Conservation (phyloP, 2,888 invertebrate genomes). For the Caenorhabditis virilis region DNA sequence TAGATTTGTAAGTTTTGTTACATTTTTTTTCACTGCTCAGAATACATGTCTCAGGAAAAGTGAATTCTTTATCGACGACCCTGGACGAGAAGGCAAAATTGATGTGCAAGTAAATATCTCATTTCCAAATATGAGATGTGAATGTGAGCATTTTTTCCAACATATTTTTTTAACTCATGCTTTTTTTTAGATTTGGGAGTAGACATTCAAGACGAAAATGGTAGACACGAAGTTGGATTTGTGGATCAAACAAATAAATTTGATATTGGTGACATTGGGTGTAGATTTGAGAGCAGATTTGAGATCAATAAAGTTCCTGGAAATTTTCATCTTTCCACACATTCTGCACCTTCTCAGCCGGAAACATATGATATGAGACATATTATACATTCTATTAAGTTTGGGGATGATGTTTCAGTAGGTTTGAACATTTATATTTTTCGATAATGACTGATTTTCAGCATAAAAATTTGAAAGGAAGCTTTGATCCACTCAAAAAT, state of each 20-base stretch:
- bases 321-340: conserved; percentile 75
- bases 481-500: conserved; percentile 72
- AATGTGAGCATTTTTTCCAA: conserved; percentile 69
- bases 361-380: conserved; percentile 73
- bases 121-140: conserved; percentile 72
- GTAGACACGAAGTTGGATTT: conserved; percentile 74
- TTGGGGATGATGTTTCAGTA: conserved; percentile 67
- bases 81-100: conserved; percentile 72
- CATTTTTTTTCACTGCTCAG: background rate
- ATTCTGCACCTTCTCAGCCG: conserved; percentile 72
- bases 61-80: conserved; percentile 74
- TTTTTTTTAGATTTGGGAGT: conserved; percentile 72
- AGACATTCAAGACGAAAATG: conserved; percentile 75
- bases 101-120: conserved; percentile 73
- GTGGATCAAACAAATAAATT: conserved; percentile 73
- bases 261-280: conserved; percentile 68
- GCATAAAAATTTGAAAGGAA: conserved; percentile 68
- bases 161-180: conserved; percentile 1
- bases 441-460: conserved; percentile 4
- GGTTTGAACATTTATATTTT: conserved; percentile 7
- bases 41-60: conserved; percentile 52
- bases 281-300: conserved; percentile 72
- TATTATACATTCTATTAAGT: conserved; percentile 72
- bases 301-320: conserved; percentile 73
- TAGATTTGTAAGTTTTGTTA: conserved; percentile 47